Evolutionary conservation across 2,888 invertebrate species (phyloP), one percentile per base, ranked within the genome.

Genomic region (Meiosimyza decipiens): DNA sequence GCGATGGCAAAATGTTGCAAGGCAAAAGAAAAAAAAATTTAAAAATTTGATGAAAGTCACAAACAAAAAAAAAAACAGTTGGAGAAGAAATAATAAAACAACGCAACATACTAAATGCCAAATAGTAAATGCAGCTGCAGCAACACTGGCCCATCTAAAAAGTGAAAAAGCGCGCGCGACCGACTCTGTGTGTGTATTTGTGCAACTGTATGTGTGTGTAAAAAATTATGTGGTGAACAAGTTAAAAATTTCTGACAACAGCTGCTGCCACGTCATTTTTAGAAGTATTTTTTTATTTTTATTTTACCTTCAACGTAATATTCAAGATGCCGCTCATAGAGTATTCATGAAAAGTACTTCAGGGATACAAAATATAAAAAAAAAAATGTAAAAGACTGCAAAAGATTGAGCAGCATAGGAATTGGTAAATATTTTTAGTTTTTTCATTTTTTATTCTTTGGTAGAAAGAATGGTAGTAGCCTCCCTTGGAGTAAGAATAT

Each of bases 291-390:
- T 28, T 57, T 57, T 57, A 18, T 12, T 57, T 57, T 57, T 15
- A 15, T 57, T 40, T 6, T 40, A 9, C 40, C 40, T 9, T 40
- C 40, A 40, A 57, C 28, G 28, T 57, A 22, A 57, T 57, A 57
- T 28, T 13, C 57, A 22, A 57, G 57, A 57, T 57, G 57, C 18
- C 57, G 22, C 28, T 28, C 57, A 57, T 57, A 57, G 18, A 57
- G 28, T 57, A 57, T 57, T 57, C 57, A 57, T 57, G 57, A 57
- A 57, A 28, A 57, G 57, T 57, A 57, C 57, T 57, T 57, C 13
- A 28, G 28, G 22, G 22, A 3, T 28, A 9, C 40, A 40, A 40
- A 57, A 57, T 57, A n/a, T n/a, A n/a, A 40, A 40, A 40, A 40
- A 40, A 40, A 9, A 9, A 1, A 7, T 40, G 0, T 9, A 9